phyloP scores from a whole-genome alignment of 2,888 invertebrate species.

The Sthenelais limicola region DNA sequence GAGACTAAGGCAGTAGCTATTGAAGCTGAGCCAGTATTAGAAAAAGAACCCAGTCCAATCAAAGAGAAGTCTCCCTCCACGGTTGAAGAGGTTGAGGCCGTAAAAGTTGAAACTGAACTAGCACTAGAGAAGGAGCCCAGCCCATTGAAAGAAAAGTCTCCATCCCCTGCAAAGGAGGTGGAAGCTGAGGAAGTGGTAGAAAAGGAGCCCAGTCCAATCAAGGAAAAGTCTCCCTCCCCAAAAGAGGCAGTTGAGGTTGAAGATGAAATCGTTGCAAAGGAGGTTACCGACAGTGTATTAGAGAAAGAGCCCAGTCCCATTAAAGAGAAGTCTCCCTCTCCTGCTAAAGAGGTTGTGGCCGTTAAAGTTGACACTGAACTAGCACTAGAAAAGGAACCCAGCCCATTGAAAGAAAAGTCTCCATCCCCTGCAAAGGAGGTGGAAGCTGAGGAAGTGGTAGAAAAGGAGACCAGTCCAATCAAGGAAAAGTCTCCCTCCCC shows the following conservation, averaged over 20 bases:
- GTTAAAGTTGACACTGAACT: too few species aligned
- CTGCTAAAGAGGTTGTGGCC: constrained; percentile 15
- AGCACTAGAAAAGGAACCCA: too few species aligned
- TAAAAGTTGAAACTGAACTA: not conserved
- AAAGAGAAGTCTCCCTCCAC: constrained; percentile 22
- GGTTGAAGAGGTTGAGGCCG: constrained; percentile 8
- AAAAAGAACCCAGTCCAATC: constrained; percentile 20
- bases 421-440: too few species aligned
- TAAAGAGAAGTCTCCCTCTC: constrained; percentile 22
- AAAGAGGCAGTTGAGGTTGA: not conserved
- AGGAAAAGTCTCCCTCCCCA: not conserved
- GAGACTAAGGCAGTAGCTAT: too few species aligned
- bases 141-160: constrained; percentile 17
- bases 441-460: too few species aligned
- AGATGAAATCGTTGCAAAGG: too few species aligned
- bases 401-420: too few species aligned
- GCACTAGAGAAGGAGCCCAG: too few species aligned
- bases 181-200: constrained; percentile 2
- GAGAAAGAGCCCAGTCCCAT: constrained; percentile 18
- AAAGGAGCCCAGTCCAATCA: not conserved
- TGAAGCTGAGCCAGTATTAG: constrained; percentile 1
- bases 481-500: too few species aligned
- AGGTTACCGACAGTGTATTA: not conserved
- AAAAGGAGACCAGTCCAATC: too few species aligned
- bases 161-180: constrained; percentile 4